A percentile compares a stretch with the other conserved stretches of the same genome.
Evolutionary conservation across 2,888 invertebrate genomes (phyloP).

Genomic region (Kryphioiulus occultus): DNA sequence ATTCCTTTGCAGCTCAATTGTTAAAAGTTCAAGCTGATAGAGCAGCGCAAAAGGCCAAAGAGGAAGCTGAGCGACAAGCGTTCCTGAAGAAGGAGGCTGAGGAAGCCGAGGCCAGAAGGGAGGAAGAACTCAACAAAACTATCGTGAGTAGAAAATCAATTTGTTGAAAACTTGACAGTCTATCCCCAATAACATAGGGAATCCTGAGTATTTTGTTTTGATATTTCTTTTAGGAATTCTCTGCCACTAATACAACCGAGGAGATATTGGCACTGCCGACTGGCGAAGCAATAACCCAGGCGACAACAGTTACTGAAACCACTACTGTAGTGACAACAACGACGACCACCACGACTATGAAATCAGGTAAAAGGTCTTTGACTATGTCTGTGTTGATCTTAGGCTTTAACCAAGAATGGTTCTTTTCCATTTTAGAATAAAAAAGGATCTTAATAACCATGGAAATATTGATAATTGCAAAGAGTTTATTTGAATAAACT

Average conservation of each 20-base stretch:
- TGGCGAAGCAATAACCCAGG: neutral
- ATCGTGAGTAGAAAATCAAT: neutral
- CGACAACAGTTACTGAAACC: slow-evolving; percentile 12
- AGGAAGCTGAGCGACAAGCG: slow-evolving; percentile 53
- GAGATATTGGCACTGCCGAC: neutral
- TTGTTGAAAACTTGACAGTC: neutral
- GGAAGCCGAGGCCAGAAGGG: neutral
- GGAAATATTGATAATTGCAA: too few relatives aligned
- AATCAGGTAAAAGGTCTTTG: neutral
- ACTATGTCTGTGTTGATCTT: neutral
- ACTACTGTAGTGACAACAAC: neutral
- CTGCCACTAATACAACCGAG: slow-evolving; percentile 1
- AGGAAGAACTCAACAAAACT: slow-evolving; percentile 48
- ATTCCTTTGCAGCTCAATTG: slow-evolving; percentile 57
- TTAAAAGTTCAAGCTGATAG: slow-evolving; percentile 59
- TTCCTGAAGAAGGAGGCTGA: slow-evolving; percentile 50
- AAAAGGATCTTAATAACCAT: too few relatives aligned
- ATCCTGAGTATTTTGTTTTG: neutral
- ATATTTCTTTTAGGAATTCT: neutral
- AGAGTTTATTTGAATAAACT: too few relatives aligned
- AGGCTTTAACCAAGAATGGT: too few relatives aligned
- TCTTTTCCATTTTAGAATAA: too few relatives aligned
- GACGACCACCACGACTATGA: neutral
- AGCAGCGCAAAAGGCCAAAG: slow-evolving; percentile 57
- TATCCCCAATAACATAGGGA: neutral